A percentile compares a stretch with the other conserved stretches of the same genome.
Conservation (phyloP, 64 coral and sea anemone genomes). For the Montipora capricornis region DNA sequence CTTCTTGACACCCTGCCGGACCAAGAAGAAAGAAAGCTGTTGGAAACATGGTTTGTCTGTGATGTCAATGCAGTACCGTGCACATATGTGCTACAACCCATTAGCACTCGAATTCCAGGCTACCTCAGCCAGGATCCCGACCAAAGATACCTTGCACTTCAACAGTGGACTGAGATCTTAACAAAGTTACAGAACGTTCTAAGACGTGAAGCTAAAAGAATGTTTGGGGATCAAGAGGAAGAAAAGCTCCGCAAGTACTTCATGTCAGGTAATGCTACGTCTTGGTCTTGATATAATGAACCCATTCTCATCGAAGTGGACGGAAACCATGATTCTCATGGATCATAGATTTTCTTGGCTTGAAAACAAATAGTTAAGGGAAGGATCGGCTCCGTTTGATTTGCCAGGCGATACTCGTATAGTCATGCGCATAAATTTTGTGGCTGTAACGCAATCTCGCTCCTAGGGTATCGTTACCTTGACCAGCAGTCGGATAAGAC, state of each 20-base stretch:
- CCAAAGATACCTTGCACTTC: constrained; percentile 34
- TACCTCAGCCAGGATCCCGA: constrained; percentile 54
- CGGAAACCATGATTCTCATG: no score
- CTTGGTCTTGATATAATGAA: no score
- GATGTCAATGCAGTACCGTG: constrained; percentile 55
- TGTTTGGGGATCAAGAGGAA: constrained; percentile 10
- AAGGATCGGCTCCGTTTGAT: no score
- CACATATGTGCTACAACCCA: constrained; percentile 67
- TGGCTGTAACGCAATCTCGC: no score
- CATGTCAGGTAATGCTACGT: constrained; percentile 60
- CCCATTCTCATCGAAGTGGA: no score
- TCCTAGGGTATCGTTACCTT: no score
- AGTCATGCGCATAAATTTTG: no score
- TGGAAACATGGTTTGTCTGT: constrained; percentile 69
- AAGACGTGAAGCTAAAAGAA: constrained; percentile 39
- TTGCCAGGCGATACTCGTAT: no score
- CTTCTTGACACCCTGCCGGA: constrained; percentile 17
- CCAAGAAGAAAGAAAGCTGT: constrained; percentile 21
- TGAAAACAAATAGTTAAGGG: no score
- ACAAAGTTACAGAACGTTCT: constrained; percentile 60
- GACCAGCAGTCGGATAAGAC: no score
- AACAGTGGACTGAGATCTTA: constrained; percentile 66
- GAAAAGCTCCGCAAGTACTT: constrained; percentile 79
- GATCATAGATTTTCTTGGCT: no score
- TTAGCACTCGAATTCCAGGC: constrained; percentile 70